Base-by-base conservation (phyloP, 2,113 vertebrate genomes). In the Gobiocypris rarus region DNA sequence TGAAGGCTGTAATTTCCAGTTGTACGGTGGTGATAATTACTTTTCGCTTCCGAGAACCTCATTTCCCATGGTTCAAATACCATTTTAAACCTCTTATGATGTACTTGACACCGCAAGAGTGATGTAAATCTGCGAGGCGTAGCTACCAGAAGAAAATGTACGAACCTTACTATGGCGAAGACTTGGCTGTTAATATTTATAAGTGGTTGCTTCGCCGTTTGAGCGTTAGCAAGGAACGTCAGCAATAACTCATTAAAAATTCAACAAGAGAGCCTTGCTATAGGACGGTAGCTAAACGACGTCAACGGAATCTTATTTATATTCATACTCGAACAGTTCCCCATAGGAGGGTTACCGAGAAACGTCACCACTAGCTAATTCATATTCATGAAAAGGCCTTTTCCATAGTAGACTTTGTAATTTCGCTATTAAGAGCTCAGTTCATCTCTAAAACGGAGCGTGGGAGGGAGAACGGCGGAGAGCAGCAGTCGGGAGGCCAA, bases 381-480 rank as follows among this genome's bases (percentile, higher is more conserved):
- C n/a, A n/a, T n/a, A 56, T 81, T 81, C 13, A 81, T 24, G 13
- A 52, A 0, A 3, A 34, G 0, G 0, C 80, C 80, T 54, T 82
- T 11, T 19, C 34, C 80, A 70, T 82, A 82, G 80, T 82, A 82
- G 63, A 17, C 24, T 82, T 3, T 3, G 50, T 69, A 17, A 70
- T 11, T n/a, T 82, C 31, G 45, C 6, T 89, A 90, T 86, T 86
- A 45, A 41, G 84, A 83, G 88, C 85, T 92, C 89, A 87, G 91
- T 87, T 92, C 91, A 91, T 92, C 91, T 86, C 87, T 85, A 86
- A 88, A 45, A 67, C 84, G 86, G 56, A 77, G 90, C 84, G 93
- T 88, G 91, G 91, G 92, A 87, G 93, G 93, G 91, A 91, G 91
- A 89, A 87, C 34, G 82, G 81, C 26, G 58, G 26, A 73, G 65